Conservation (phyloP, 1,140 invertebrate genomes). For the Penaeus vannamei region DNA sequence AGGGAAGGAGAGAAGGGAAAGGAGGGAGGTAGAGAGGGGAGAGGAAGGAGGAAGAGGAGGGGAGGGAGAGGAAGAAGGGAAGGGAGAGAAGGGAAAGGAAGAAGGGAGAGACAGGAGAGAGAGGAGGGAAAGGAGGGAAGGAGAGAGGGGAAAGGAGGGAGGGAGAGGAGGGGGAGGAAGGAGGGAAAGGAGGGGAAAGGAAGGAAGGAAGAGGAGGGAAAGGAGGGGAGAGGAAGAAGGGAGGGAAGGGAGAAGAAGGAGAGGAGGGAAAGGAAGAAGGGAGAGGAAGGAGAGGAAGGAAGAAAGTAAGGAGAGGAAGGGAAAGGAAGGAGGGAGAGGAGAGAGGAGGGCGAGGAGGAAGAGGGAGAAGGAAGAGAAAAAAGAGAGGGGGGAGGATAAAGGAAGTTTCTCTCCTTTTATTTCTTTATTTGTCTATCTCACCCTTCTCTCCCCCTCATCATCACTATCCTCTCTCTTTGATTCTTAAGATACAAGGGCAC, state of each 20-base stretch:
- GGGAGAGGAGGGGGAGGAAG: constrained; percentile 2
- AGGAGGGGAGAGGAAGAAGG: not conserved
- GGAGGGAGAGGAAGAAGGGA: no score
- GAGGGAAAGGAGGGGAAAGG: not conserved
- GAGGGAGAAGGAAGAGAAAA: not conserved
- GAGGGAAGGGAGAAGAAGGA: not conserved
- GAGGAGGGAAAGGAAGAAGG: not conserved
- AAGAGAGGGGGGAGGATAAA: not conserved
- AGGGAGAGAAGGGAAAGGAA: not conserved
- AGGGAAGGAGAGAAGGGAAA: not conserved
- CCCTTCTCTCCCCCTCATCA: not conserved
- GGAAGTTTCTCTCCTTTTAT: not conserved
- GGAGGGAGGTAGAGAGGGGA: not conserved
- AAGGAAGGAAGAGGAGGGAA: not conserved
- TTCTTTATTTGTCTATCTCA: no score
- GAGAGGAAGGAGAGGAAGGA: not conserved
- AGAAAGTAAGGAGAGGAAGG: not conserved
- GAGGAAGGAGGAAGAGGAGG: not conserved
- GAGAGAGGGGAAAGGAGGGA: not conserved
- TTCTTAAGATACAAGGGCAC: no score
- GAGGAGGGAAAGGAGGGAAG: not conserved
- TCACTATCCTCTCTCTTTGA: not conserved
- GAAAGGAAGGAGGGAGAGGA: not conserved
- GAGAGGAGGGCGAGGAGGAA: not conserved
- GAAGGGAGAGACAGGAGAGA: not conserved